A percentile compares a stretch with the other conserved stretches of the same genome.
Conservation (phyloP, 2,888 invertebrate species). For the Morpho helenor region DNA sequence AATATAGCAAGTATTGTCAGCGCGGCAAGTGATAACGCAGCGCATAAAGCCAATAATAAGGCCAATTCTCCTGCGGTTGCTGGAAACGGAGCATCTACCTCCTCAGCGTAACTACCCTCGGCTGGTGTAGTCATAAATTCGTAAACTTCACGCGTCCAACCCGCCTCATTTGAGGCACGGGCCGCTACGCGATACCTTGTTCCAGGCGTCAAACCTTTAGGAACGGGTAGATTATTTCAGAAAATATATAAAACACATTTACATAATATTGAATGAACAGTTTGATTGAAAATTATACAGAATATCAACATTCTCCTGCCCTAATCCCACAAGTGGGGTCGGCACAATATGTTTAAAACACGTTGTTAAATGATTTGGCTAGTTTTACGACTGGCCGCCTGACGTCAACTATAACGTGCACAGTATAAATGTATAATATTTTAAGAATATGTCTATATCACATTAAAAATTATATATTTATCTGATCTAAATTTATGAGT, state of each 20-base stretch:
- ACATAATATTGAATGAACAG: too few species aligned
- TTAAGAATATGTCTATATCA: too few species aligned
- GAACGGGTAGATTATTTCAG: not conserved
- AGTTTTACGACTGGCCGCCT: too few species aligned
- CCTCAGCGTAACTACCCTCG: conserved; percentile 73
- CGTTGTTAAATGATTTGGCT: too few species aligned
- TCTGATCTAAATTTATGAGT: too few species aligned
- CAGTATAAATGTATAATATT: too few species aligned
- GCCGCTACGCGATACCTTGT: conserved; percentile 81
- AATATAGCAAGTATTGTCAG: conserved; percentile 79
- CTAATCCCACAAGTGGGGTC: too few species aligned
- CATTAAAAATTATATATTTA: too few species aligned
- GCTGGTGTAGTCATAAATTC: conserved; percentile 79
- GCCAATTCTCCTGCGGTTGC: conserved; percentile 70
- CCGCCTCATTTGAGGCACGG: conserved; percentile 81
- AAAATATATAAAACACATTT: not conserved
- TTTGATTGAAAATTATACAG: too few species aligned
- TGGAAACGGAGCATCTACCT: conserved; percentile 69
- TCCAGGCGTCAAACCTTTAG: conserved; percentile 69
- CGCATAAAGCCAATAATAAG: conserved; percentile 73
- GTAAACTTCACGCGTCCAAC: conserved; percentile 79
- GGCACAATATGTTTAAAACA: too few species aligned
- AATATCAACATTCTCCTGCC: too few species aligned
- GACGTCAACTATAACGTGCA: too few species aligned
- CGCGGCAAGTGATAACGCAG: conserved; percentile 76